A percentile compares a stretch with the other conserved stretches of the same genome.
phyloP scores from a whole-genome alignment of 2,113 vertebrate genomes.

The Xyliphius kryptos region DNA sequence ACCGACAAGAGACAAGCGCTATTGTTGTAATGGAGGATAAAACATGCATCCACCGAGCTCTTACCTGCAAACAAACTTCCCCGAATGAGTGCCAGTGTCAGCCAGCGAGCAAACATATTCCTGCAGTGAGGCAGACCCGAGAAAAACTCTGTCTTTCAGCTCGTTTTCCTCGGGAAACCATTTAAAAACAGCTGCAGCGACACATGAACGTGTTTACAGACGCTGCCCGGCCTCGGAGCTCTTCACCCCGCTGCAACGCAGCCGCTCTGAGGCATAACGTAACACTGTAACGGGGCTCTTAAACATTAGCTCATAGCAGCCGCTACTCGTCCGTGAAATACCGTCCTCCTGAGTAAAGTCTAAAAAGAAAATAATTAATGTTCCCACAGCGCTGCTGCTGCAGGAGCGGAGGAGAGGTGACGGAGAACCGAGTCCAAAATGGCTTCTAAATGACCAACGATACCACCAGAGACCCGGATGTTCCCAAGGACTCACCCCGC shows the following conservation, averaged over 20 bases:
- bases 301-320: no score
- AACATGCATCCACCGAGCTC: constrained; percentile 20
- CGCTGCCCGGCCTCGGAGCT: neutral
- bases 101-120: constrained; percentile 80
- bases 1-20: no score
- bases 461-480: constrained; percentile 84
- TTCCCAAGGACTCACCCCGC: constrained; percentile 66
- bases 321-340: no score
- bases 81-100: constrained; percentile 80
- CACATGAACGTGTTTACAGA: constrained; percentile 29
- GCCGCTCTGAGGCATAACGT: no score
- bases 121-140: constrained; percentile 49
- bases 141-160: constrained; percentile 39
- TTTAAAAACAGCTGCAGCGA: constrained; percentile 53
- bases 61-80: constrained; percentile 85
- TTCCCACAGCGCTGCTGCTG: constrained; percentile 55
- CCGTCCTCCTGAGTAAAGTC: no score
- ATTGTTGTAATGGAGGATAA: no score
- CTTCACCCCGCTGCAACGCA: no score
- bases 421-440: constrained; percentile 75
- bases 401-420: constrained; percentile 59
- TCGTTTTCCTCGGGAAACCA: constrained; percentile 53
- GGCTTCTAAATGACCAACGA: constrained; percentile 68
- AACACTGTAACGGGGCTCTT: no score
- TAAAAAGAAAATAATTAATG: no score